Evolutionary conservation across 2,888 invertebrate species (phyloP).

Genomic region (Meteorus cinctellus): DNA sequence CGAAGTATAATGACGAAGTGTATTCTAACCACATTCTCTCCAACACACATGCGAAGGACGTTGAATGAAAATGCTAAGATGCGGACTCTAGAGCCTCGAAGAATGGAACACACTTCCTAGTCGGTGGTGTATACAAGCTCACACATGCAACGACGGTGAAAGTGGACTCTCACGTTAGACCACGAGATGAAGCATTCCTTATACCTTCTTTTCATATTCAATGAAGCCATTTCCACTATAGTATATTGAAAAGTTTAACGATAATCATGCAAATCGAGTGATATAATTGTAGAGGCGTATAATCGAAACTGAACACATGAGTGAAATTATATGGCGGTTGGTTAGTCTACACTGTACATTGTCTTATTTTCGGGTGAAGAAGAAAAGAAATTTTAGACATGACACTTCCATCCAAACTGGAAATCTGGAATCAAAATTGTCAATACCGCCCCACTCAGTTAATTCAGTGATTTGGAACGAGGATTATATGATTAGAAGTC

Average conservation of each 20-base stretch:
- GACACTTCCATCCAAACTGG: no score
- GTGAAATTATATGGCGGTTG: no score
- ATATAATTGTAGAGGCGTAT: neutral
- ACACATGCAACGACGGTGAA: conserved; percentile 58
- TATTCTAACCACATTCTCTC: no score
- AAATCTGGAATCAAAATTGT: no score
- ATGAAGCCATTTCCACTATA: conserved; percentile 30
- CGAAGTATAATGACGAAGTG: neutral
- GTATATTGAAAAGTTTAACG: conserved; percentile 13
- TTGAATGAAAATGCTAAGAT: neutral
- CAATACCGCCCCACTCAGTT: no score
- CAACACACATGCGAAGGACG: neutral
- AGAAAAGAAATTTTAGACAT: no score
- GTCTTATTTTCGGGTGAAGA: no score
- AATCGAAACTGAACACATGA: no score
- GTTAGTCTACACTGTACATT: no score
- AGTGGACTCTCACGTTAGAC: conserved; percentile 60
- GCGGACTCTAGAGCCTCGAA: neutral
- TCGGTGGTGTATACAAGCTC: neutral
- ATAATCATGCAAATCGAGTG: neutral
- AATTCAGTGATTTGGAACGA: no score
- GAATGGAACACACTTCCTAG: conserved; percentile 17
- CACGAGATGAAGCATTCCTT: conserved; percentile 48
- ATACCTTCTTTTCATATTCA: neutral
- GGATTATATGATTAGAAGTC: no score